Conservation (phyloP, 2,888 invertebrate genomes). For the Trimorus sp. region DNA sequence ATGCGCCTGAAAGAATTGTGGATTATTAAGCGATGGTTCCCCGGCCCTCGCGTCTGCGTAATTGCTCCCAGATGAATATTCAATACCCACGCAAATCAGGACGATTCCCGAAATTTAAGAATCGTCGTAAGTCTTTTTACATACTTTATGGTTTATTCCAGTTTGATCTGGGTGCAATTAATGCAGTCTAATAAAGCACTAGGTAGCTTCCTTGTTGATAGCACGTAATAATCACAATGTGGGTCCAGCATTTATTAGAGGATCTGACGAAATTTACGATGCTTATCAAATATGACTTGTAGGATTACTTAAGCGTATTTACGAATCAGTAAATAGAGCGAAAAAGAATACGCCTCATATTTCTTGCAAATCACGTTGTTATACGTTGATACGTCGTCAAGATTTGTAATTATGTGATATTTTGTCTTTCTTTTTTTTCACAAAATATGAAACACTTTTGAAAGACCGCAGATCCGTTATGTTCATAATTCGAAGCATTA, state of each 20-base stretch:
- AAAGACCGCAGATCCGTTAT: too few relatives aligned
- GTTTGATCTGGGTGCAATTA: conserved; percentile 42
- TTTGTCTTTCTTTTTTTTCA: too few relatives aligned
- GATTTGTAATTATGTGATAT: conserved; percentile 15
- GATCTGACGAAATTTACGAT: conserved; percentile 64
- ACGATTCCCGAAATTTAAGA: neutral
- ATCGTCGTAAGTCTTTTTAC: conserved; percentile 2
- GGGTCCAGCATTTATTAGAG: conserved; percentile 60
- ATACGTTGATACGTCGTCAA: conserved; percentile 40
- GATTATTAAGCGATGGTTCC: conserved; percentile 62
- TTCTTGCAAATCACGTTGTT: conserved; percentile 61
- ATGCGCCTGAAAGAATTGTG: conserved; percentile 72
- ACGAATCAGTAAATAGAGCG: conserved; percentile 50
- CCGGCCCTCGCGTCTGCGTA: conserved; percentile 65
- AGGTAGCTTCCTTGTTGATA: conserved; percentile 55
- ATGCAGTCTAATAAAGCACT: conserved; percentile 7
- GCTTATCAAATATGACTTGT: conserved; percentile 58
- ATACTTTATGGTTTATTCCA: conserved; percentile 17
- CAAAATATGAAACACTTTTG: too few relatives aligned
- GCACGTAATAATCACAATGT: conserved; percentile 53
- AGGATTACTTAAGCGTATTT: conserved; percentile 56
- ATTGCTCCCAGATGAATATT: conserved; percentile 52
- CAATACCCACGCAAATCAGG: conserved; percentile 6
- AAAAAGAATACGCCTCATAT: conserved; percentile 41
- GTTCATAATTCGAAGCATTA: too few relatives aligned